Evolutionary conservation across 2,888 invertebrate genomes (phyloP), one percentile per base, ranked within the genome.

Genomic region (Synergus itoensis): DNA sequence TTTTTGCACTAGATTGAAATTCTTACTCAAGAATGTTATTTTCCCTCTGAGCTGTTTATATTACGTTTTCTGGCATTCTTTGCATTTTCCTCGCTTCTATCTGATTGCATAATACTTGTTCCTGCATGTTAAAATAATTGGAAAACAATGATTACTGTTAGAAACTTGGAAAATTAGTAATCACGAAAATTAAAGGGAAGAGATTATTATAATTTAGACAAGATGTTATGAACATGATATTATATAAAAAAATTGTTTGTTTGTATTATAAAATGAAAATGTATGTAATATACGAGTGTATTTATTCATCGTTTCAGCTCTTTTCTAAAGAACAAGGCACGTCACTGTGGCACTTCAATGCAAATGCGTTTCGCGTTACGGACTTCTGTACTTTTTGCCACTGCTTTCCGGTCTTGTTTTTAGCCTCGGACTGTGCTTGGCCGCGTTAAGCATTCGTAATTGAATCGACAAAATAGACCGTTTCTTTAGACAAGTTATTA

Each of bases 391-490:
- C 86, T 89, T 89, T 89, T 88, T 87, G 85, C 86, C 76, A 57
- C 78, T 41, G 81, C 85, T 88, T 89, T 89, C 89, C 88, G 88
- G 88, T 86, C 88, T 87, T 84, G 85, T 88, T 88, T 88, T 88
- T 73, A 73, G 28, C 28, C 48, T 53, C 69, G 45, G 11, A 48
- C 28, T 36, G 28, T 14, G 28, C 12, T 62, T 28, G 45, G 36
- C 45, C 28, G 69, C 69, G 36, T 48, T 73, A 36, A 53, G 48
- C 48, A 73, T 73, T 28, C 69, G 9, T 73, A 36, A 73, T 53
- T 73, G 53, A 73, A 36, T 73, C 45, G 9, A 48, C n/a, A 48
- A 48, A 73, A 48, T 73, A 36, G 45, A 73, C 14, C 43, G 14
- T 14, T 28, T 62, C 57, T 40, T 64, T 8, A 45, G 12, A 14